Base-by-base conservation (phyloP, 1,140 invertebrate species). In the Macrocentrus cingulum region DNA sequence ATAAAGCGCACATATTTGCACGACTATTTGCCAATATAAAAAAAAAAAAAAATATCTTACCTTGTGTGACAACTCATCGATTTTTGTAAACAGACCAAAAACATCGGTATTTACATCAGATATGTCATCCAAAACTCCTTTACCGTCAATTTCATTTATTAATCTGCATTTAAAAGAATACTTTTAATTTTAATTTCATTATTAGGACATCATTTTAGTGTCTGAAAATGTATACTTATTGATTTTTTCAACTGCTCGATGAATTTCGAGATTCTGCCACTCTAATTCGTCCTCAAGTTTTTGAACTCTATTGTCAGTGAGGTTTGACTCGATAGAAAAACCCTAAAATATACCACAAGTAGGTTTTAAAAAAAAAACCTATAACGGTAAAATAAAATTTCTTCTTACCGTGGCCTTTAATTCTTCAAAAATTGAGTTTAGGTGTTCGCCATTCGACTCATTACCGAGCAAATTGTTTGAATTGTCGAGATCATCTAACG, bases 341-440 rank as follows among this genome's bases (percentile, higher is more conserved):
- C 65, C 67, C 67, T 69, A 54, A 61, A 22, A 46, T 42, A 32
- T 42, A 20, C 50, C 16, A 34, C 11, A 36, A 45, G 11, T 19
- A 18, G 34, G 20, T 50, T 41, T 41, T 8, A 29, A 20, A 23
- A 23, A 34, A 7, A 5, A 18, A 22, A 8, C 7, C 25, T 25
- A 45, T 13, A 4, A 22, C 22, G 19, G 16, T 5, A 29, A 5
- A 5, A 18, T 11, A 2, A 9, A 48, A 0, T 32, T 19, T 13
- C 4, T 23, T 13, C 61, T 65, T 60, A 66, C 66, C 9, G 58
- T 63, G 57, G 63, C 65, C 60, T 66, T 65, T 39, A 68, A 60
- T 58, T 68, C 66, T 2, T 19, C 59, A 25, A 49, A 68, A 1
- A 68, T 37, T 1, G 65, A 65, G 50, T 63, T 54, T 16, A 57